Conservation (phyloP, 2,113 vertebrate genomes). For the Myxocyprinus asiaticus region DNA sequence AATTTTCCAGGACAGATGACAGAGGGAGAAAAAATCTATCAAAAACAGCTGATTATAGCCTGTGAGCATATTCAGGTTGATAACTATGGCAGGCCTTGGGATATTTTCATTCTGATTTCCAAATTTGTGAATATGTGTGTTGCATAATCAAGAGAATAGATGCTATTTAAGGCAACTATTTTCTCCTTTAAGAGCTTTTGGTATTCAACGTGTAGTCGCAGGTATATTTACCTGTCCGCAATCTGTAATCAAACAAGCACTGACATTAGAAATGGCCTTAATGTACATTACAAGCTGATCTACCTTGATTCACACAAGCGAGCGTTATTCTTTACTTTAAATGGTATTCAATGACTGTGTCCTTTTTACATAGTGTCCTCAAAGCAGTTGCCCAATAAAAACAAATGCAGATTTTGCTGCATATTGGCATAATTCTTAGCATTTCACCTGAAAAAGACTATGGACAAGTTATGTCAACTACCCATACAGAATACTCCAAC, state of each 20-base stretch:
- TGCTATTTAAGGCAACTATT: slow-evolving; percentile 24
- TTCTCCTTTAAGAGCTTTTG: slow-evolving; percentile 29
- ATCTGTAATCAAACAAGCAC: slow-evolving; percentile 24
- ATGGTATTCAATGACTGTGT: slow-evolving; percentile 13
- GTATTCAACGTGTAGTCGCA: not conserved
- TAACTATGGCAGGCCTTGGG: slow-evolving; percentile 41
- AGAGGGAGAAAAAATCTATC: slow-evolving; percentile 44
- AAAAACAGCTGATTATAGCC: slow-evolving; percentile 51
- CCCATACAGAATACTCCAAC: too few species aligned
- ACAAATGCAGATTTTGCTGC: slow-evolving; percentile 22
- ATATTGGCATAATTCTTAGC: slow-evolving; percentile 28
- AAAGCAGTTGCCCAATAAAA: slow-evolving; percentile 3
- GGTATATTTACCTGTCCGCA: slow-evolving; percentile 27
- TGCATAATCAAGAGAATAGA: not conserved
- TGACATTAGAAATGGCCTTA: slow-evolving; percentile 24
- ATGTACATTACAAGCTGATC: slow-evolving; percentile 30
- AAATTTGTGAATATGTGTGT: slow-evolving; percentile 20
- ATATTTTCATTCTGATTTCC: not conserved
- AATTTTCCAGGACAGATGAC: slow-evolving; percentile 85
- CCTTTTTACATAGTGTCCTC: slow-evolving; percentile 7
- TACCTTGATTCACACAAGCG: not conserved
- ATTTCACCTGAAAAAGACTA: too few species aligned
- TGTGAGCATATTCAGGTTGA: slow-evolving; percentile 38
- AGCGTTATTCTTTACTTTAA: slow-evolving; percentile 12
- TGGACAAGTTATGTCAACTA: too few species aligned